phyloP scores from a whole-genome alignment of 2,888 invertebrate genomes.

The Rotaria magnacalcarata region DNA sequence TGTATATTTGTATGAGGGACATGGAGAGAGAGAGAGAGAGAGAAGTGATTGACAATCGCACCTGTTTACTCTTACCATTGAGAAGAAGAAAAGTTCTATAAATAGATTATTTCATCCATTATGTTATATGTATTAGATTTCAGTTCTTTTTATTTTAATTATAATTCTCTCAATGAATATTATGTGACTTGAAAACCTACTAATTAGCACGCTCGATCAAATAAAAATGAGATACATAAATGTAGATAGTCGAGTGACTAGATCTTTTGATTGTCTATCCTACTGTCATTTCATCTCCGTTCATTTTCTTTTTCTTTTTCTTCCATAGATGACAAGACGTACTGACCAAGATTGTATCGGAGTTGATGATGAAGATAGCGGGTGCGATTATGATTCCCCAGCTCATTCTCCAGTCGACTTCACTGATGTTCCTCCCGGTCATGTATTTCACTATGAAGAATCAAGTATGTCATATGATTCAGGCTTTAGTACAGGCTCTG shows the following conservation, averaged over 20 bases:
- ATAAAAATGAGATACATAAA: background rate
- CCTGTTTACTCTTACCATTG: background rate
- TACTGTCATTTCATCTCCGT: conserved; percentile 8
- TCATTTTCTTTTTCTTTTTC: background rate
- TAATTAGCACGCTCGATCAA: background rate
- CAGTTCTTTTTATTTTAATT: background rate
- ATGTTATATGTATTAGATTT: background rate
- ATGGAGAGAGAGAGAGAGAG: background rate
- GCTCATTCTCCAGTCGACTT: conserved; percentile 33
- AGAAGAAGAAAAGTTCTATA: background rate
- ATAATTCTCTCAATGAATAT: background rate
- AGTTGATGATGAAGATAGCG: conserved; percentile 34
- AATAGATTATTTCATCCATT: background rate
- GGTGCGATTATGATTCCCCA: conserved; percentile 31
- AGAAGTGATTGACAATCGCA: background rate
- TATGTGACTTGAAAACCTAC: background rate
- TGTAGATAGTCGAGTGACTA: too few relatives aligned
- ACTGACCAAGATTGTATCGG: conserved; percentile 1
- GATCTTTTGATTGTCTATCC: too few relatives aligned
- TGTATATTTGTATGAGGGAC: background rate
- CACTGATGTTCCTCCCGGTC: conserved; percentile 19
- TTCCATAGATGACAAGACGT: background rate
- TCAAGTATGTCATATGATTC: conserved; percentile 19
- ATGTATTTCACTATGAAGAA: conserved; percentile 18
- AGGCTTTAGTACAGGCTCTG: conserved; percentile 11